Evolutionary conservation across 1,140 invertebrate genomes (phyloP).

Genomic region (Diorhabda carinulata): DNA sequence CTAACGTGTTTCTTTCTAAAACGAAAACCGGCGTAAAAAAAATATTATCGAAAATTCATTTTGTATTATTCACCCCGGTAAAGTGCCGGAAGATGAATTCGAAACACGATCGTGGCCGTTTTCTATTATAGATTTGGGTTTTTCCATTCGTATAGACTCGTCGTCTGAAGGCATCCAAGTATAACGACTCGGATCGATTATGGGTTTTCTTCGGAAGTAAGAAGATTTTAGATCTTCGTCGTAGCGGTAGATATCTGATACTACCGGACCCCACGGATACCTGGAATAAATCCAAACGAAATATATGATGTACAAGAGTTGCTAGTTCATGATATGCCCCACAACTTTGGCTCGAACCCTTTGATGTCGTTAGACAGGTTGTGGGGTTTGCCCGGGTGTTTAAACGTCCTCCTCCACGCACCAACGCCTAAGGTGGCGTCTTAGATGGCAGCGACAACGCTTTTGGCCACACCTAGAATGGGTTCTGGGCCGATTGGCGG

Average conservation of each 20-base stretch:
- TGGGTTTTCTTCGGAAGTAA: slow-evolving; percentile 71
- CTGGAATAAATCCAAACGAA: slow-evolving; percentile 37
- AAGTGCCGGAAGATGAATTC: slow-evolving; percentile 30
- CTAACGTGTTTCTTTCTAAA: slow-evolving; percentile 82
- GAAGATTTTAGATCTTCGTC: slow-evolving; percentile 69
- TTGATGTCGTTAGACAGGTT: no score
- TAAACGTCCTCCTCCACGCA: no score
- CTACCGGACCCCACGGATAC: slow-evolving; percentile 54
- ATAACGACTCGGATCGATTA: slow-evolving; percentile 71
- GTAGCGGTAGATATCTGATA: slow-evolving; percentile 55
- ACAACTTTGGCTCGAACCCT: no score
- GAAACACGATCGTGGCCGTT: slow-evolving; percentile 25
- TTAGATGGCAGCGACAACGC: no score
- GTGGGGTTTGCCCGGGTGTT: no score
- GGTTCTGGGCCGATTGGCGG: no score
- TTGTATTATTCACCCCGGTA: slow-evolving; percentile 29
- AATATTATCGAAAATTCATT: neutral
- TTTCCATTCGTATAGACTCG: slow-evolving; percentile 65
- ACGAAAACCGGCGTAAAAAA: slow-evolving; percentile 37
- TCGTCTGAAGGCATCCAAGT: slow-evolving; percentile 73
- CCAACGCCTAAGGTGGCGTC: no score
- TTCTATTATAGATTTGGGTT: slow-evolving; percentile 55
- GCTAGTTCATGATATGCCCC: no score
- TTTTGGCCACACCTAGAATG: no score
- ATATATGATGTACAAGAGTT: neutral